Evolutionary conservation across 1,140 invertebrate genomes (phyloP).

Genomic region (Pteromalus puparum): DNA sequence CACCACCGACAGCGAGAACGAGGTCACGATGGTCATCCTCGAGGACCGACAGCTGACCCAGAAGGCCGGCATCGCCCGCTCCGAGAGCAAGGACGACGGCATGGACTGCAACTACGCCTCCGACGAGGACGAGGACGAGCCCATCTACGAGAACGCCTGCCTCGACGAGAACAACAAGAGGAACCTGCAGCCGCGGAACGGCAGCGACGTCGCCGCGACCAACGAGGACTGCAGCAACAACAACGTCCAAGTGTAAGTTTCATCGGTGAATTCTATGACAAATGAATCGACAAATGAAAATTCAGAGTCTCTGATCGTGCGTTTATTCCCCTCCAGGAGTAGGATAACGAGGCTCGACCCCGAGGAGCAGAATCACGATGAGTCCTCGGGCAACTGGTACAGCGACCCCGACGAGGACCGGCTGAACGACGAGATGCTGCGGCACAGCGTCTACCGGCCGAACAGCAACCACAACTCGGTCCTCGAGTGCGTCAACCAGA

Average conservation of each 20-base stretch:
- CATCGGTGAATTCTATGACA: no score
- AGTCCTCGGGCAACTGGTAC: constrained; percentile 82
- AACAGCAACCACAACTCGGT: constrained; percentile 83
- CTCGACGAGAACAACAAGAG: constrained; percentile 62
- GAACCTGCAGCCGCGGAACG: constrained; percentile 52
- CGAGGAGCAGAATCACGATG: constrained; percentile 74
- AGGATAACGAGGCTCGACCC: constrained; percentile 75
- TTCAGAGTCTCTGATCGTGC: no score
- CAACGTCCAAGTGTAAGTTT: constrained; percentile 42
- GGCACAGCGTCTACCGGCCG: constrained; percentile 67
- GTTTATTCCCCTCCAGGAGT: no score
- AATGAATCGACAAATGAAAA: no score
- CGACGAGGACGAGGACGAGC: constrained; percentile 68
- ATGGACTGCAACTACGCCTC: constrained; percentile 71
- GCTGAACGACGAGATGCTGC: constrained; percentile 75
- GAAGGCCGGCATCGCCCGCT: constrained; percentile 58
- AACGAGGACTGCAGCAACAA: constrained; percentile 43
- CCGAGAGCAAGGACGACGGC: constrained; percentile 70
- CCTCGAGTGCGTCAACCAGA: constrained; percentile 86
- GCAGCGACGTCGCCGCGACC: constrained; percentile 23
- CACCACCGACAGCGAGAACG: constrained; percentile 62
- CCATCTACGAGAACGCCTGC: constrained; percentile 69
- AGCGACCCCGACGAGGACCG: constrained; percentile 83
- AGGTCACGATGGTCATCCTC: constrained; percentile 52
- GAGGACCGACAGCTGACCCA: constrained; percentile 44